Base-by-base conservation (phyloP, 2,113 vertebrate genomes). In the Epinephelus lanceolatus region DNA sequence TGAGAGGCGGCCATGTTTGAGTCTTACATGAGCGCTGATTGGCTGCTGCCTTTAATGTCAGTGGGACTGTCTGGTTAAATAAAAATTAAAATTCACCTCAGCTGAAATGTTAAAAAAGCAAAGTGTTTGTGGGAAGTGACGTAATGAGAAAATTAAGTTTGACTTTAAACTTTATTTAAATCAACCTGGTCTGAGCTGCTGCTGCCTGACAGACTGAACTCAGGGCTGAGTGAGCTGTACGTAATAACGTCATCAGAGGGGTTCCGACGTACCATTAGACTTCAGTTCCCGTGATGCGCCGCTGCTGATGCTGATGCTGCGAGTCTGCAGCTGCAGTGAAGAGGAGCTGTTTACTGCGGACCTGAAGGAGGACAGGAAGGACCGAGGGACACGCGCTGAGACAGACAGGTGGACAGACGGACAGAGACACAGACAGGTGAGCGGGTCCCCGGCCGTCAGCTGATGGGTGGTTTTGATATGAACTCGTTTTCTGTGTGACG, bases 341-440 rank as follows among this genome's bases (percentile, higher is more conserved):
- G 25, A 45, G 40, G 21, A 71, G 76, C 33, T 59, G 59, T 79
- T 83, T 70, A 69, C 65, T 4, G 71, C 83, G 76, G 83, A 80
- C 71, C 49, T 75, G 71, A 80, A 59, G 51, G 76, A 75, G 49
- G 40, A 85, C 80, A 75, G 72, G 45, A 2, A 75, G 42, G 17
- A 70, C 40, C 1, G 25, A 51, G 42, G 11, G 23, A 30, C 51
- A 52, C 51, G 18, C 47, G 47, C 42, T 45, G 9, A 17, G 19
- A 52, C 52, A 1, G 65, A 71, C 14, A 77, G 61, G 78, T 60
- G 60, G 67, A 42, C 40, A 42, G 40, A 42, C 40, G 10, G 40
- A 10, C 11, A 8, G 53, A 21, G 2, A 18, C 10, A 19, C 5
- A 33, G 23, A 71, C 66, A 81, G 78, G 72, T 86, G 72, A 65